Evolutionary conservation across 2,888 invertebrate species (phyloP).

Genomic region (Ceriagrion tenellum): DNA sequence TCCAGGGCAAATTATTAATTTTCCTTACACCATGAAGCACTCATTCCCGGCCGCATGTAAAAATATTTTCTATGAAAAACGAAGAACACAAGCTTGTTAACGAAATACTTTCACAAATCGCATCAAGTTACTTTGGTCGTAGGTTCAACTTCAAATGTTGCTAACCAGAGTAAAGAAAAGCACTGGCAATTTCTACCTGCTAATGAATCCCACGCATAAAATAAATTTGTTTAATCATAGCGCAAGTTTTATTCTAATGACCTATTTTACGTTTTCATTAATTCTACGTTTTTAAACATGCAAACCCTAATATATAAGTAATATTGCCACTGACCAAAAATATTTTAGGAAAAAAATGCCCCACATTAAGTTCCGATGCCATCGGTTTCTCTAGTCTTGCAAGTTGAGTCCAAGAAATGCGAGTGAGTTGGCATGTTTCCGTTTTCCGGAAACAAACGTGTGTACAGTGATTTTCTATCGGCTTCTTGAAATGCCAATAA

Average conservation of each 20-base stretch:
- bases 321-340: not conserved
- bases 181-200: not conserved
- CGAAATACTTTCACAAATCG: not conserved
- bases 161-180: not conserved
- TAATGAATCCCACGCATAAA: not conserved
- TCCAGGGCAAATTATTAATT: no score
- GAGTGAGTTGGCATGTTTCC: slow-evolving; percentile 34
- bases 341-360: not conserved
- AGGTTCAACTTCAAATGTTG: not conserved
- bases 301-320: not conserved
- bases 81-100: not conserved
- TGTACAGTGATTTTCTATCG: slow-evolving; percentile 13
- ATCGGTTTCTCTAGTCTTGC: slow-evolving; percentile 49
- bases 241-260: not conserved
- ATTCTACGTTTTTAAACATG: not conserved
- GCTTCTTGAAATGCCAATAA: slow-evolving; percentile 32
- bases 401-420: slow-evolving; percentile 50
- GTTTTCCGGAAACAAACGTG: not conserved
- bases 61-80: not conserved
- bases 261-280: not conserved
- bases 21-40: not conserved
- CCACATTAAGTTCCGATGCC: not conserved
- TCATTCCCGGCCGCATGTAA: not conserved
- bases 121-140: not conserved
- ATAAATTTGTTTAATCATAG: not conserved